phyloP scores from a whole-genome alignment of 2,113 vertebrate species.

The Pelodiscus sinensis region DNA sequence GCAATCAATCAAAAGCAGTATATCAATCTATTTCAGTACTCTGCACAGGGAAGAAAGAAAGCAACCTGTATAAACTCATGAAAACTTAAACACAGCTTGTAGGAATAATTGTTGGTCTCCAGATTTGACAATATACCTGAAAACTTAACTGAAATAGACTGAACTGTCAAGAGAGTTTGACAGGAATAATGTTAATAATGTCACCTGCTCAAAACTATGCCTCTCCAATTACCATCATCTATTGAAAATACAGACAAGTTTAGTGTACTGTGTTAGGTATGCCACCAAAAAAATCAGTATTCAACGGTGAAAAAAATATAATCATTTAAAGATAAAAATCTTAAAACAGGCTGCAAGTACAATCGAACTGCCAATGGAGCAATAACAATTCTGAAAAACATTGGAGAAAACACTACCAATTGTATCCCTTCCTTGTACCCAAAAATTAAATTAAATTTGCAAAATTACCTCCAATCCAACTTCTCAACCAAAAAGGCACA shows the following conservation, averaged over 20 bases:
- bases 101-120: background rate
- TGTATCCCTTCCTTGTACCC: background rate
- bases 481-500: slow-evolving; percentile 98
- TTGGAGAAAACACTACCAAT: background rate
- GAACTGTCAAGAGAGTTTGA: background rate
- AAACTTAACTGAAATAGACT: background rate
- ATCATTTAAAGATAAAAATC: background rate
- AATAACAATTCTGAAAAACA: background rate
- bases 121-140: background rate
- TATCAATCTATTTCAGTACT: background rate
- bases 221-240: background rate
- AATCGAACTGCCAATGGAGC: background rate
- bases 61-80: background rate
- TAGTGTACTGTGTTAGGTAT: background rate
- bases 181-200: background rate
- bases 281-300: background rate
- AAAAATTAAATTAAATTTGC: background rate
- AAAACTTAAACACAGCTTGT: background rate
- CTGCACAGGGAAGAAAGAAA: background rate
- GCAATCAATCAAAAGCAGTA: background rate
- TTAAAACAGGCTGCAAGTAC: background rate
- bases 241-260: background rate
- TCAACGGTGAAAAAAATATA: background rate
- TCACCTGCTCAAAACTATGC: background rate
- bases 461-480: slow-evolving; percentile 97